Percentiles rank a stretch among this genome's conserved stretches.
phyloP scores from a whole-genome alignment of 1,140 invertebrate species.

The Drosophila triauraria region DNA sequence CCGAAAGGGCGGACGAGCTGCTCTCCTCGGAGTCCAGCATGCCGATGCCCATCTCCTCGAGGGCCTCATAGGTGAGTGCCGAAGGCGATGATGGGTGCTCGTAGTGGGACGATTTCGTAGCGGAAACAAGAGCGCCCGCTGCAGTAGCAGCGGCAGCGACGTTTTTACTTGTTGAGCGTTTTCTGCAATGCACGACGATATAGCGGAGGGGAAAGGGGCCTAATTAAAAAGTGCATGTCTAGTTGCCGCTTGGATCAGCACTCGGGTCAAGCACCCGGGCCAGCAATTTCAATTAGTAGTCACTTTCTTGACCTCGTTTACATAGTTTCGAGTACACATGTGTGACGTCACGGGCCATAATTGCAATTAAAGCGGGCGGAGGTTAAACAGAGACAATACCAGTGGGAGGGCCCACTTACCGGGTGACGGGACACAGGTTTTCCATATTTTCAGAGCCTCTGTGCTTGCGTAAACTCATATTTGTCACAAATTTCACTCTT shows the following conservation, averaged over 20 bases:
- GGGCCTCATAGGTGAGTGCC: conserved; percentile 65
- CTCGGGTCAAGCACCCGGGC: conserved; percentile 64
- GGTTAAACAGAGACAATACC: not conserved
- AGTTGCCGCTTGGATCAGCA: conserved; percentile 54
- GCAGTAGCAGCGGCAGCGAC: conserved; percentile 4
- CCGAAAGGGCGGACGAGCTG: conserved; percentile 74
- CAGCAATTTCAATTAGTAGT: conserved; percentile 44
- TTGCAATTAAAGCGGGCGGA: not conserved
- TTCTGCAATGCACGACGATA: conserved; percentile 51
- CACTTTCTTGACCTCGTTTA: conserved; percentile 57
- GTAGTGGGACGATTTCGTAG: conserved; percentile 57
- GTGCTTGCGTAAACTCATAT: conserved; percentile 78
- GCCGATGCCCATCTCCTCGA: conserved; percentile 83
- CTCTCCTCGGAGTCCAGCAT: conserved; percentile 84
- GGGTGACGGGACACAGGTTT: conserved; percentile 78
- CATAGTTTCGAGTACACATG: conserved; percentile 4
- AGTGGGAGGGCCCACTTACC: conserved; percentile 47
- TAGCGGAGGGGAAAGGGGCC: not conserved
- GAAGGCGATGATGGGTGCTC: conserved; percentile 74
- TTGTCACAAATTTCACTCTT: conserved; percentile 39
- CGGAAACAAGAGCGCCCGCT: conserved; percentile 15
- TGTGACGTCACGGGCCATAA: conserved; percentile 60
- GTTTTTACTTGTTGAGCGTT: conserved; percentile 65
- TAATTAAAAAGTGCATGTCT: conserved; percentile 49
- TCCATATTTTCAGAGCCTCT: conserved; percentile 76